Conservation (phyloP, 2,888 invertebrate species). For the Diarsia rubi region DNA sequence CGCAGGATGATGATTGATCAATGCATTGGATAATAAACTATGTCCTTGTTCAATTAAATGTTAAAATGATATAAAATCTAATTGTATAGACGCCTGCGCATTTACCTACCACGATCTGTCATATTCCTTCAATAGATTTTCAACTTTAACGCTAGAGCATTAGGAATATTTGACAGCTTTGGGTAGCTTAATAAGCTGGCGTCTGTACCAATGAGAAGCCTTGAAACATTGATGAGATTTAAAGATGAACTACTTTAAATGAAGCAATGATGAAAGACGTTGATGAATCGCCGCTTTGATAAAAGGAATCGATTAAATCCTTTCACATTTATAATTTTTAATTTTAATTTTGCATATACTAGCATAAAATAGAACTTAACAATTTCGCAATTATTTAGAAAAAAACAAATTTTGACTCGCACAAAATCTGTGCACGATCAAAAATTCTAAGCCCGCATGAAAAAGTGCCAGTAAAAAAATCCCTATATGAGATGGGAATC, state of each 20-base stretch:
- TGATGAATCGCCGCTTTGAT: constrained; percentile 21
- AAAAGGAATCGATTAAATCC: constrained; percentile 30
- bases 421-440: not conserved
- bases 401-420: not conserved
- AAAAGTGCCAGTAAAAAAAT: not conserved
- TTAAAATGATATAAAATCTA: constrained; percentile 39
- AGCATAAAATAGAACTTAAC: constrained; percentile 17
- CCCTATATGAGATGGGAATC: too few relatives aligned
- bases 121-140: too few relatives aligned
- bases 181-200: too few relatives aligned
- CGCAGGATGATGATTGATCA: constrained; percentile 75
- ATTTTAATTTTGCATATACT: constrained; percentile 11
- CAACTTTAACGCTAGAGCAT: too few relatives aligned
- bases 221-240: constrained; percentile 43
- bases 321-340: constrained; percentile 38
- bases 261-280: constrained; percentile 28
- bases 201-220: constrained; percentile 36
- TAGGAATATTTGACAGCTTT: too few relatives aligned
- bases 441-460: not conserved
- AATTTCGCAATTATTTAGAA: not conserved
- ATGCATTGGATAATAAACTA: constrained; percentile 69
- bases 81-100: constrained; percentile 18
- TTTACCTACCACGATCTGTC: too few relatives aligned
- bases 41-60: constrained; percentile 71
- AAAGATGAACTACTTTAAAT: constrained; percentile 44